Conservation (phyloP, 2,797 vertebrate species). For the Galaxias olidus region DNA sequence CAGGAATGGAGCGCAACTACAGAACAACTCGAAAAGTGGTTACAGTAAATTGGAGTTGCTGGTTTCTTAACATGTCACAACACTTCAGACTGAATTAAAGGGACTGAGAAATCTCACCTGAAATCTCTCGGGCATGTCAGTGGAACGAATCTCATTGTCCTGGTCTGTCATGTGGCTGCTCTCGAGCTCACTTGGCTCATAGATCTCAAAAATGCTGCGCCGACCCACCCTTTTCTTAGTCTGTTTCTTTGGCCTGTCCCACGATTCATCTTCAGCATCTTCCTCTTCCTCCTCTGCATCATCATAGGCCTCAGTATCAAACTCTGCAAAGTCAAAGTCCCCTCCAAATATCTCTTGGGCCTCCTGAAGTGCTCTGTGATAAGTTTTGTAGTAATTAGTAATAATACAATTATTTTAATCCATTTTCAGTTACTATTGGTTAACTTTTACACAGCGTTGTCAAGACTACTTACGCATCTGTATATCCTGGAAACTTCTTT, state of each 20-base stretch:
- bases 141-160: conserved; percentile 97
- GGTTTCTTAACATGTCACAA: too few relatives aligned
- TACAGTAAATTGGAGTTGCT: too few relatives aligned
- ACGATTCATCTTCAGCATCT: conserved; percentile 90
- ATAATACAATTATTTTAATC: too few relatives aligned
- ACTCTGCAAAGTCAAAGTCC: conserved; percentile 96
- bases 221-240: conserved; percentile 91
- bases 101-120: too few relatives aligned
- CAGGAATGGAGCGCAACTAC: conserved; percentile 89
- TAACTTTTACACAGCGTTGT: too few relatives aligned
- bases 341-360: conserved; percentile 98
- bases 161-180: conserved; percentile 98
- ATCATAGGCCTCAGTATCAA: conserved; percentile 90
- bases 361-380: conserved; percentile 93
- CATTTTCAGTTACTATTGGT: too few relatives aligned
- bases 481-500: conserved; percentile 96
- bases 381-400: too few relatives aligned
- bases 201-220: conserved; percentile 98
- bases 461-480: conserved; percentile 96
- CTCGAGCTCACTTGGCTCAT: conserved; percentile 97
- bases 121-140: conserved; percentile 98
- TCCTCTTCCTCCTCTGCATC: conserved; percentile 96
- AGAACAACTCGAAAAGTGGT: too few relatives aligned
- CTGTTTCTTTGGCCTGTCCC: conserved; percentile 94
- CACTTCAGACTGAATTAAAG: too few relatives aligned